Base-by-base conservation (phyloP, 1,140 invertebrate genomes). In the Anadara kagoshimensis region DNA sequence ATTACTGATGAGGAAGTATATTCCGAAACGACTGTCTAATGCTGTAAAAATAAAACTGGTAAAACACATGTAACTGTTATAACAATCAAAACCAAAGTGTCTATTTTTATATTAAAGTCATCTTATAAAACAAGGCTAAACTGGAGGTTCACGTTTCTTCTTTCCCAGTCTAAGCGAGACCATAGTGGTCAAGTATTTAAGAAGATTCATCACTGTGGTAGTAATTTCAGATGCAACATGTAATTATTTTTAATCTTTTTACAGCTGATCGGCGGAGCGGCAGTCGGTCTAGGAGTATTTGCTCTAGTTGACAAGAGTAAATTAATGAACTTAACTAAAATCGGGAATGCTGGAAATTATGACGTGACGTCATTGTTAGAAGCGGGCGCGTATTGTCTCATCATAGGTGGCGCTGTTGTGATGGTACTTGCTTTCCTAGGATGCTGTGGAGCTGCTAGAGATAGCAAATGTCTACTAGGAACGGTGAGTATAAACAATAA, bases 401-500 rank as follows among this genome's bases (percentile, higher is more conserved):
- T 98, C 71, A 92, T 92, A 41, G 92, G 93, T 57, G 96, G 96
- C 5, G 88, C 92, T 26, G 84, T 97, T 41, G 93, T 97, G 84
- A 92, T 96, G 51, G 87, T 95, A 44, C 92, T 96, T 44, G 94
- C 95, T 7, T 94, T 97, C 88, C 92, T 97, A 47, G 97, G 96
- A 67, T 97, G 96, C 87, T 96, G 94, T 86, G 96, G 96, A 44
- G 94, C 95, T 1, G 92, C 94, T 47, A 93, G 93, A 78, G 94
- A 96, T 88, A 95, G 93, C 67, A 94, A 94, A 78, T 95, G 94
- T 87, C 92, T 96, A 90, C 91, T 98, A 8, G 92, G 92, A 41
- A 90, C 93, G 79, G 94, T 94, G 91, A 68, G 82, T 79, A 0
- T 53, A 44, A 18, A 7, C 41, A 10, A 11, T 49, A 22, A 20